Conservation (phyloP, 2,113 vertebrate genomes). For the Heloderma charlesbogerti region DNA sequence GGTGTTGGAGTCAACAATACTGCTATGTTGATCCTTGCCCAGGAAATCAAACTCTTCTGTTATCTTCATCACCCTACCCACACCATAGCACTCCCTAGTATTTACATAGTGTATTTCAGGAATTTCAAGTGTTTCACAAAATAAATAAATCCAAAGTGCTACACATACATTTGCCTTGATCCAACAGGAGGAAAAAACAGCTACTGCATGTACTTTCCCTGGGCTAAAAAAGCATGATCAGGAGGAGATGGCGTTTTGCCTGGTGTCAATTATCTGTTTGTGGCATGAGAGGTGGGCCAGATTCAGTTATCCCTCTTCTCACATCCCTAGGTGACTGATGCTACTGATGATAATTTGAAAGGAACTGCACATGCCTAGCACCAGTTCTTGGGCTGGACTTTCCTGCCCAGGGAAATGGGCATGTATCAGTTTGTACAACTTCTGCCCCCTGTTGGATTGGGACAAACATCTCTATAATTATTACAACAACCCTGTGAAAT, state of each 20-base stretch:
- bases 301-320: no score
- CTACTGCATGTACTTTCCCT: not conserved
- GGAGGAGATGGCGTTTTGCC: not conserved
- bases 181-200: not conserved
- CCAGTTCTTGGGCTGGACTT: not conserved
- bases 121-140: not conserved
- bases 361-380: not conserved
- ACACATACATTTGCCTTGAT: not conserved
- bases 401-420: not conserved
- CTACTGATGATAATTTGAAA: not conserved
- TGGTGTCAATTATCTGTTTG: not conserved
- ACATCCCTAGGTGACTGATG: not conserved
- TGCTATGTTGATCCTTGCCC: slow-evolving; percentile 34
- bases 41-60: slow-evolving; percentile 25
- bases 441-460: not conserved
- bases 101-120: not conserved
- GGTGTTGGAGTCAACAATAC: no score
- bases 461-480: not conserved
- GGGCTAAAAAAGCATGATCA: not conserved
- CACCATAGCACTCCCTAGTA: not conserved
- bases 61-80: not conserved
- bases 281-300: not conserved
- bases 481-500: not conserved
- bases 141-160: not conserved
- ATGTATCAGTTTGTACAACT: not conserved